Conservation (phyloP, 2,797 vertebrate genomes). For the Lagorchestes hirsutus region DNA sequence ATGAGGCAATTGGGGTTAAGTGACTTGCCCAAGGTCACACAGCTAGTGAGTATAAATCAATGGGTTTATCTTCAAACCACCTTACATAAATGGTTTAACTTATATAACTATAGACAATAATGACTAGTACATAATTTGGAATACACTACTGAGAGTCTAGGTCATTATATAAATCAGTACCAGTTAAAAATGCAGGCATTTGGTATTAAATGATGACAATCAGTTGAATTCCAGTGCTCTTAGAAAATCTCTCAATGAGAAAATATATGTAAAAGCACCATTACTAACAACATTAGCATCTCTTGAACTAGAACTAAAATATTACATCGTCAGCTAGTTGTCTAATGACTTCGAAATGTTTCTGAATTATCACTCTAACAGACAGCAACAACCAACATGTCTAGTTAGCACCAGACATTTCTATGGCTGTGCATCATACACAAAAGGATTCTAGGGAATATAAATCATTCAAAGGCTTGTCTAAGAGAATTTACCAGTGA, state of each 20-base stretch:
- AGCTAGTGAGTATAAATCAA: background rate
- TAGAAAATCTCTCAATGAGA: slow-evolving; percentile 12
- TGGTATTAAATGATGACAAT: slow-evolving; percentile 50
- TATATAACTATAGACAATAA: background rate
- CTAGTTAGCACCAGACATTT: slow-evolving; percentile 11
- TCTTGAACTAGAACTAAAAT: slow-evolving; percentile 49
- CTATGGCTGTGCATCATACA: slow-evolving; percentile 40
- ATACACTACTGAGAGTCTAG: background rate
- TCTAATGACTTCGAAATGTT: background rate
- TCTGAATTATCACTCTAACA: slow-evolving; percentile 14
- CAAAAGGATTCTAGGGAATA: slow-evolving; percentile 17
- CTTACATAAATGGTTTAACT: background rate
- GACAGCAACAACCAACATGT: background rate
- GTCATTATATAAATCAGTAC: slow-evolving; percentile 37
- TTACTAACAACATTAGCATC: slow-evolving; percentile 44
- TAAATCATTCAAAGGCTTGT: background rate
- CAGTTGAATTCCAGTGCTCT: slow-evolving; percentile 47
- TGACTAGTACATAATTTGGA: slow-evolving; percentile 31
- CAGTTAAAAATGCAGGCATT: slow-evolving; percentile 16
- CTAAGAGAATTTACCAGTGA: background rate
- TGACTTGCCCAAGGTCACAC: too few species aligned
- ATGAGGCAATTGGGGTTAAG: too few species aligned
- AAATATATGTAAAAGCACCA: slow-evolving; percentile 53
- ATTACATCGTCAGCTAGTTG: slow-evolving; percentile 31
- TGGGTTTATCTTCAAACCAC: background rate